phyloP scores from a whole-genome alignment of 2,888 invertebrate species.

The Noctua comes region DNA sequence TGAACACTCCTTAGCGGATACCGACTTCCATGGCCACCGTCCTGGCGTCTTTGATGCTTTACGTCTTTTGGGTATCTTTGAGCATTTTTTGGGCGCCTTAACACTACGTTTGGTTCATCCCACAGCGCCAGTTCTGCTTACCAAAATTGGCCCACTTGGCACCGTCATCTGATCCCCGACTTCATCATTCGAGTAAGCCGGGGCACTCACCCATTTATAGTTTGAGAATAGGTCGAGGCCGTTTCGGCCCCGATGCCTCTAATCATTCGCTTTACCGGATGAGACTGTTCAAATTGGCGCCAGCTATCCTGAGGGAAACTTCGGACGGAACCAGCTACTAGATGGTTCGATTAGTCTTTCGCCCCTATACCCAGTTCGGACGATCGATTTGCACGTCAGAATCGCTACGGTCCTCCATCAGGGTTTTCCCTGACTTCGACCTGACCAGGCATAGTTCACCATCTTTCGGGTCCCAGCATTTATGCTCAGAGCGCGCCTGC shows the following conservation, averaged over 20 bases:
- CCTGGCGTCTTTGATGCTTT: constrained; percentile 31
- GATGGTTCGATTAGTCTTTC: constrained; percentile 94
- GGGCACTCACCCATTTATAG: constrained; percentile 93
- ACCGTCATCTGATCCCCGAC: constrained; percentile 89
- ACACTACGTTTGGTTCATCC: constrained; percentile 93
- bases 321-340: constrained; percentile 94
- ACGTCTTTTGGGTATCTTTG: constrained; percentile 66
- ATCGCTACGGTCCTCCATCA: constrained; percentile 93
- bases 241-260: constrained; percentile 93
- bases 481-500: constrained; percentile 91
- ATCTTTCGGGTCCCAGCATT: constrained; percentile 93
- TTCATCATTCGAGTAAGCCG: constrained; percentile 90
- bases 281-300: constrained; percentile 87
- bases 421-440: constrained; percentile 92
- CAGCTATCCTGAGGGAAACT: constrained; percentile 94
- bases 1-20: constrained; percentile 74
- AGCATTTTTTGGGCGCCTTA: constrained; percentile 92
- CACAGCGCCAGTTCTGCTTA: constrained; percentile 95
- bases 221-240: constrained; percentile 94
- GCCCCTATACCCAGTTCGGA: constrained; percentile 94
- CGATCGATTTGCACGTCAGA: constrained; percentile 95
- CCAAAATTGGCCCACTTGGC: constrained; percentile 93
- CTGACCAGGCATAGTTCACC: constrained; percentile 93
- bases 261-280: constrained; percentile 94
- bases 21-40: constrained; percentile 56